A percentile compares a stretch with the other conserved stretches of the same genome.
Evolutionary conservation across 2,888 invertebrate species (phyloP).

Genomic region (Sturmia bella): DNA sequence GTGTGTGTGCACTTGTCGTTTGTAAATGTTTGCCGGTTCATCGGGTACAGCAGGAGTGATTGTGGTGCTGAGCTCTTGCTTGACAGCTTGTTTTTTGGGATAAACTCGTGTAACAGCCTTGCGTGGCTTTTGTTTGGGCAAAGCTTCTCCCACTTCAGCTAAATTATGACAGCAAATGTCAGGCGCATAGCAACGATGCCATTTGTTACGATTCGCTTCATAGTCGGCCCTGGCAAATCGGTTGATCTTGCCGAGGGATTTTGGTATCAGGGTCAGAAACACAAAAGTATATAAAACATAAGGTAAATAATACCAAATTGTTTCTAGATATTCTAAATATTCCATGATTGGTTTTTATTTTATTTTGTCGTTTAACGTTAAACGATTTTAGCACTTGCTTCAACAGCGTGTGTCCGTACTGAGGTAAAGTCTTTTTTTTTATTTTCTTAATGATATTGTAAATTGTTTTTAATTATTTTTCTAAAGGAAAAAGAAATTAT

Average conservation of each 20-base stretch:
- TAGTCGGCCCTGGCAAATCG: slow-evolving; percentile 76
- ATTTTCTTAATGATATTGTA: background rate
- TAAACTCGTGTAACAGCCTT: slow-evolving; percentile 79
- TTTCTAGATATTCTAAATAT: slow-evolving; percentile 73
- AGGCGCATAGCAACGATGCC: slow-evolving; percentile 79
- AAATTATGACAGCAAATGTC: slow-evolving; percentile 78
- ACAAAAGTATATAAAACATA: slow-evolving; percentile 76
- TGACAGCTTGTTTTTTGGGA: slow-evolving; percentile 74
- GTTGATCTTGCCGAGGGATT: slow-evolving; percentile 76
- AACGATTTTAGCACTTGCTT: slow-evolving; percentile 30
- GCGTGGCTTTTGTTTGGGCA: slow-evolving; percentile 76
- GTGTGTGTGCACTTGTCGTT: slow-evolving; percentile 72
- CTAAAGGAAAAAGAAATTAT: slow-evolving; percentile 4
- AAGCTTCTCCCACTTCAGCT: slow-evolving; percentile 62
- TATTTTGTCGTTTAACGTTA: slow-evolving; percentile 17
- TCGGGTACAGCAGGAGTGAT: slow-evolving; percentile 38
- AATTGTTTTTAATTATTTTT: slow-evolving; percentile 49
- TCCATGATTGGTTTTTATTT: slow-evolving; percentile 71
- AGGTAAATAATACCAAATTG: slow-evolving; percentile 75
- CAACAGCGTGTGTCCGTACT: background rate
- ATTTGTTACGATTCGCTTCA: slow-evolving; percentile 75
- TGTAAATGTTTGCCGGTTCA: slow-evolving; percentile 70
- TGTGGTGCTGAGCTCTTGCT: slow-evolving; percentile 33
- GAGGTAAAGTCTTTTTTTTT: no score
- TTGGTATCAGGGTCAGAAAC: slow-evolving; percentile 79